A percentile compares a stretch with the other conserved stretches of the same genome.
These are phyloP conservation scores for Andrena cerasifolii DNA, from an alignment of 1,140 invertebrate species.

Conservation along the genomic window DNA sequence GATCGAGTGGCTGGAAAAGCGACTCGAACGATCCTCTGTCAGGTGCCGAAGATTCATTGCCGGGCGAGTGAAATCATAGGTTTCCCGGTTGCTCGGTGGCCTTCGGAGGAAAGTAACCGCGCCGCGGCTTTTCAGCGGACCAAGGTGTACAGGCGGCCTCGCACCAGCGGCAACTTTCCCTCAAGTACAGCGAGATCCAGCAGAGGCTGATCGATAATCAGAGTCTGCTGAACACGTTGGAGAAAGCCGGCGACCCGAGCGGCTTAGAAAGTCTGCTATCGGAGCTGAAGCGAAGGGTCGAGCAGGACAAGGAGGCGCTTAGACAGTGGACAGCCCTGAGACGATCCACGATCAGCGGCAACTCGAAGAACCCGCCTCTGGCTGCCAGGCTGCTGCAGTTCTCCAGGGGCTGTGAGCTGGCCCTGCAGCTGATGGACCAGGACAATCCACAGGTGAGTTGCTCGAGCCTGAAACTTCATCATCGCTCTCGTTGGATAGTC, in stretches of 20 bases:
- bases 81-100: background rate
- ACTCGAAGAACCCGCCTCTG: constrained; percentile 79
- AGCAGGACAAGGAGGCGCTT: constrained; percentile 88
- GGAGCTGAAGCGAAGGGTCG: constrained; percentile 86
- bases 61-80: background rate
- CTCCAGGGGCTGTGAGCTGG: constrained; percentile 90
- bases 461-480: too few species aligned
- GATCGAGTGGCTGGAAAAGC: too few species aligned
- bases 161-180: constrained; percentile 93
- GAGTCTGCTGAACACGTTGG: constrained; percentile 92
- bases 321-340: constrained; percentile 88
- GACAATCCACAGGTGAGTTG: constrained; percentile 52
- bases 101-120: constrained; percentile 3
- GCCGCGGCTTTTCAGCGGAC: constrained; percentile 59
- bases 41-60: background rate
- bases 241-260: constrained; percentile 84
- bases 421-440: constrained; percentile 88
- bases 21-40: too few species aligned
- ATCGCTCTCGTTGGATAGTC: too few species aligned
- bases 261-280: constrained; percentile 79
- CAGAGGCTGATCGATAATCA: constrained; percentile 96
- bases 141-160: constrained; percentile 90
- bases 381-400: constrained; percentile 90
- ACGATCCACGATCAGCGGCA: constrained; percentile 77
- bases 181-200: constrained; percentile 91